phyloP scores from a whole-genome alignment of 2,888 invertebrate species.

The Metopia argyrocephala region DNA sequence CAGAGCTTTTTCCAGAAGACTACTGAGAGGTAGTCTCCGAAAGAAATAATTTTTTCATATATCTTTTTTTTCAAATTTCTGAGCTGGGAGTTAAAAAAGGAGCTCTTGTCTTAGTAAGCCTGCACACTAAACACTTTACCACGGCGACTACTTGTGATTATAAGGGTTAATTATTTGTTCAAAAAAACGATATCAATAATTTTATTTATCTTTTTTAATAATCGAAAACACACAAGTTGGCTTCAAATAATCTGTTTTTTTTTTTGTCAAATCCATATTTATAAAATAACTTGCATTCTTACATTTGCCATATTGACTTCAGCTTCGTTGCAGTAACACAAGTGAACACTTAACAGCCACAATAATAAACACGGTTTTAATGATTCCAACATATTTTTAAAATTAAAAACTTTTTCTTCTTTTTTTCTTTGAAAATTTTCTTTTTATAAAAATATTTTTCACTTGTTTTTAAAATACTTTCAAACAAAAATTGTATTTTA shows the following conservation, averaged over 20 bases:
- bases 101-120: no score
- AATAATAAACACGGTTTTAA: constrained; percentile 64
- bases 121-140: no score
- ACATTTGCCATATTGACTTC: constrained; percentile 72
- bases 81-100: no score
- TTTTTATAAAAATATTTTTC: not conserved
- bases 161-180: not conserved
- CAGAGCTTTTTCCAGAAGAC: no score
- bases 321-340: constrained; percentile 68
- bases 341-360: constrained; percentile 66
- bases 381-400: constrained; percentile 49
- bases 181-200: not conserved
- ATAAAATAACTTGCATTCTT: constrained; percentile 62
- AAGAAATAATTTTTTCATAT: no score
- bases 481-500: not conserved
- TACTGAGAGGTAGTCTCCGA: no score
- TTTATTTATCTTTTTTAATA: not conserved
- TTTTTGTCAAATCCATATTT: not conserved
- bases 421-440: not conserved
- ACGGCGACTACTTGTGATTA: no score
- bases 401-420: not conserved
- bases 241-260: not conserved
- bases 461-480: not conserved
- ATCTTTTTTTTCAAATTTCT: no score
- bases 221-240: no score